Base-by-base conservation (phyloP, 2,888 invertebrate species). In the Lochmaea crataegi region DNA sequence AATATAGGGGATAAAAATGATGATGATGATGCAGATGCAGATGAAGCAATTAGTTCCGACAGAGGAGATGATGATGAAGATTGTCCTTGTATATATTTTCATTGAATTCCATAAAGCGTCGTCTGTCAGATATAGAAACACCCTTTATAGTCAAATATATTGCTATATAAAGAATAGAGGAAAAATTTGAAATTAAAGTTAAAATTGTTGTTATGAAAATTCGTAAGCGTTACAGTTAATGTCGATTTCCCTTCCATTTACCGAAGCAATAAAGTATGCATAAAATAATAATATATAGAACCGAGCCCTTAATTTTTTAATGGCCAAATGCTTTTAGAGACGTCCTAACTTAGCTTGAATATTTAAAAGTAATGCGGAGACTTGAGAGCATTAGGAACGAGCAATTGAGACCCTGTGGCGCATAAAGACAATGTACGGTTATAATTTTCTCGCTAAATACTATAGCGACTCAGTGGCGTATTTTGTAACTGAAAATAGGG, bases 291-390 rank as follows among this genome's bases (percentile, higher is more conserved):
- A 86, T 86, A 85, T 86, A 86, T 85, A 84, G 84, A 81, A 84
- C 84, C 84, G 84, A 81, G 82, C 82, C 85, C 86, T 87, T 87
- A 87, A 87, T 87, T 90, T 90, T 90, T 90, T 90, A 90, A 90
- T 90, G 90, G 90, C 89, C 87, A 89, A 90, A 90, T 90, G 90
- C 90, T 90, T 90, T 90, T 89, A 90, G 89, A 89, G 88, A 88
- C 87, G 85, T 85, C 84, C 85, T 84, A 84, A 85, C 84, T 83
- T 82, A 76, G 82, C 82, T 79, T 86, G 86, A 86, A 86, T 86
- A 86, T 86, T 86, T 86, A 86, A 86, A 85, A 85, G 86, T 85
- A 84, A 85, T 83, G 85, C 83, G 82, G 82, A 82, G 81, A 81
- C 80, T 81, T 76, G 82, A 79, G 80, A 78, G 81, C 85, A 84